Conservation (phyloP, 2,797 vertebrate species). For the Lacerta agilis region DNA sequence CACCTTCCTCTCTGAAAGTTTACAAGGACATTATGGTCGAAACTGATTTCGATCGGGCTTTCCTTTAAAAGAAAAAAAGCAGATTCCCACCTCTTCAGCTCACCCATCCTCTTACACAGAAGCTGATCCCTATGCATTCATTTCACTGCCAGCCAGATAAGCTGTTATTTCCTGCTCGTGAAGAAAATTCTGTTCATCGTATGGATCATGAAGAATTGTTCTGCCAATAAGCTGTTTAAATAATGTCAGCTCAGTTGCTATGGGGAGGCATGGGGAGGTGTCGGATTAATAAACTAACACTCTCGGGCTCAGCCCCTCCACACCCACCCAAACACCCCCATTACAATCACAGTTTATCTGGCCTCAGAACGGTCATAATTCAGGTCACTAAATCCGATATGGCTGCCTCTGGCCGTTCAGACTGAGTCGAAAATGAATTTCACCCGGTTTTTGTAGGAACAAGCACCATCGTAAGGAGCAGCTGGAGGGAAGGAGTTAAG, state of each 20-base stretch:
- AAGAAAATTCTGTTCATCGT: conserved; percentile 41
- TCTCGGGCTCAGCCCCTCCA: not conserved
- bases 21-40: conserved; percentile 59
- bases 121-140: conserved; percentile 44
- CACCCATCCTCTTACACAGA: conserved; percentile 31
- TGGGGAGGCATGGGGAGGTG: not conserved
- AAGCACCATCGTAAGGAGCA: not conserved
- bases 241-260: conserved; percentile 31
- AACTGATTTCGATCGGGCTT: conserved; percentile 12
- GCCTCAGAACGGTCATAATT: conserved; percentile 15
- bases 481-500: not conserved
- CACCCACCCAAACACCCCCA: not conserved
- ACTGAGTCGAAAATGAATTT: not conserved
- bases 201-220: conserved; percentile 25
- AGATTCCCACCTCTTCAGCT: conserved; percentile 30
- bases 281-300: not conserved
- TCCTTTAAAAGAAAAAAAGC: not conserved
- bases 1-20: conserved; percentile 66
- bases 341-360: not conserved
- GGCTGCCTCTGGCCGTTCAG: too few species aligned
- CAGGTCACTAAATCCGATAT: not conserved
- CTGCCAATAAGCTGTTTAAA: conserved; percentile 23
- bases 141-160: conserved; percentile 16
- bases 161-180: conserved; percentile 51
- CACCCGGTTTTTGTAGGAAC: not conserved